Percentiles rank a stretch among this genome's conserved stretches.
Conservation (phyloP, 2,113 vertebrate genomes). For the Neogobius melanostomus region DNA sequence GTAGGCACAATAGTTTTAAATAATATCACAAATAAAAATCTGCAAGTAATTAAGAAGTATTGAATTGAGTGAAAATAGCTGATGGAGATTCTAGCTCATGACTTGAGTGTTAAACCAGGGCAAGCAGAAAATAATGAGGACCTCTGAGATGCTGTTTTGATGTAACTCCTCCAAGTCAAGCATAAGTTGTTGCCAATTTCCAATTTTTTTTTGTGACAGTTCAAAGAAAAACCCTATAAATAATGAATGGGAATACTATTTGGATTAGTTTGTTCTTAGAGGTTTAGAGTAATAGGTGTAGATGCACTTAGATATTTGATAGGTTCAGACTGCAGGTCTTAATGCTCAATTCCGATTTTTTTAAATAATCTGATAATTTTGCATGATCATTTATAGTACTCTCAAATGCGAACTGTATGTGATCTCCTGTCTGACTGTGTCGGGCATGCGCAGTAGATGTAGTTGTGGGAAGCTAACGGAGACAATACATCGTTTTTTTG, state of each 20-base stretch:
- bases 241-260: not conserved
- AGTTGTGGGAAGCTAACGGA: no score
- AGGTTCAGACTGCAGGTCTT: no score
- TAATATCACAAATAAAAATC: not conserved
- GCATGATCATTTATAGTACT: no score
- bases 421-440: no score
- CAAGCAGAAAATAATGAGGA: conserved; percentile 61
- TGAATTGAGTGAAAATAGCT: conserved; percentile 22
- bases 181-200: conserved; percentile 59
- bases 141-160: conserved; percentile 70
- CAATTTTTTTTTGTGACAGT: conserved; percentile 17
- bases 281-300: not conserved
- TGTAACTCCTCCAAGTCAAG: conserved; percentile 62
- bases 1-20: not conserved
- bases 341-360: no score
- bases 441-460: no score
- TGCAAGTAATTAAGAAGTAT: not conserved
- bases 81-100: conserved; percentile 31
- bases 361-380: no score
- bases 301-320: no score
- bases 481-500: no score
- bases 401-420: no score
- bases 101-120: conserved; percentile 42
- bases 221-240: not conserved
- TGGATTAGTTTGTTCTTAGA: not conserved